Evolutionary conservation across 2,797 vertebrate genomes (phyloP).

Genomic region (Danio kyathit): DNA sequence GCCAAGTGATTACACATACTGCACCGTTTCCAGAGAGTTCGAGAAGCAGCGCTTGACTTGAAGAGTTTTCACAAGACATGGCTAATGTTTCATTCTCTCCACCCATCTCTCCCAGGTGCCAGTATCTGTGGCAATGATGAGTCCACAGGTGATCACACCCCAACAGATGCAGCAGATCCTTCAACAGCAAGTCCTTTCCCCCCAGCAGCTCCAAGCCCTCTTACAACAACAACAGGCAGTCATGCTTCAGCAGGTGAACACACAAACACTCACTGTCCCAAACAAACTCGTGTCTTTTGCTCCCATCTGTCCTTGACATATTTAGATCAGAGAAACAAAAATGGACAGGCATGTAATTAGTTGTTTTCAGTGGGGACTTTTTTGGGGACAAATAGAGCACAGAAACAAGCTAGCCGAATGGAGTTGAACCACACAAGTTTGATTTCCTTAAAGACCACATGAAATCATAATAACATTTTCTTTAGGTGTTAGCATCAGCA

Average conservation of each 20-base stretch:
- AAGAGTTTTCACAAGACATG: constrained; percentile 5
- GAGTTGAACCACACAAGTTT: constrained; percentile 4
- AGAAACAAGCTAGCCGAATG: constrained; percentile 51
- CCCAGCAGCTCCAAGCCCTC: constrained; percentile 98
- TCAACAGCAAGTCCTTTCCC: constrained; percentile 98
- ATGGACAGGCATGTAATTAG: constrained; percentile 62
- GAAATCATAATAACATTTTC: no score
- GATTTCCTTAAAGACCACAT: not conserved
- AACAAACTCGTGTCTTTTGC: not conserved
- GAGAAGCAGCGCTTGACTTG: constrained; percentile 2
- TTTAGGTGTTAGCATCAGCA: no score
- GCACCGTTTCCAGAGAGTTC: constrained; percentile 30
- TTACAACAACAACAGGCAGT: constrained; percentile 99
- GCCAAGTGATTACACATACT: constrained; percentile 27
- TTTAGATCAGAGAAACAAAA: constrained; percentile 58
- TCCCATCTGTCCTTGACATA: constrained; percentile 49
- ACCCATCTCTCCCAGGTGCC: constrained; percentile 83
- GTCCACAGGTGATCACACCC: constrained; percentile 99
- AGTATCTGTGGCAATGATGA: constrained; percentile 99
- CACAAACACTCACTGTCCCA: constrained; percentile 1
- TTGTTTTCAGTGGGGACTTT: constrained; percentile 55
- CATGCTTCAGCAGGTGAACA: constrained; percentile 97
- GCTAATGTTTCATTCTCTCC: constrained; percentile 31
- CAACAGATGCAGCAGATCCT: constrained; percentile 99
- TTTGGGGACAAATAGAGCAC: constrained; percentile 50